These are phyloP conservation scores for Drosophila murphyi DNA, from an alignment of 1,140 invertebrate species.

Conservation along the genomic window DNA sequence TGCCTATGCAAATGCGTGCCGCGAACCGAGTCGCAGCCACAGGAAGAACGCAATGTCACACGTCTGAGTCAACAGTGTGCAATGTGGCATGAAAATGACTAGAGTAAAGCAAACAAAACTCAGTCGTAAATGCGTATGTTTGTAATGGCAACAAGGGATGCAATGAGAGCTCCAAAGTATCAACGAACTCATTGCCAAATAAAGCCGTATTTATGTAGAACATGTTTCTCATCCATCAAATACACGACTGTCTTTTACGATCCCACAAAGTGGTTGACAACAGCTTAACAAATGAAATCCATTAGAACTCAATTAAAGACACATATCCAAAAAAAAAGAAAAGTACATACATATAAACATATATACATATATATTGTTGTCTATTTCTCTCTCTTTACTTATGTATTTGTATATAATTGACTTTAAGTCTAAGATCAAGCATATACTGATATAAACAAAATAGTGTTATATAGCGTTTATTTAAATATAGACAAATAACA, in stretches of 20 bases:
- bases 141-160: conserved; percentile 13
- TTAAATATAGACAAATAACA: too few species aligned
- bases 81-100: conserved; percentile 57
- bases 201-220: conserved; percentile 35
- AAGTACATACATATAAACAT: background rate
- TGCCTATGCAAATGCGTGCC: conserved; percentile 65
- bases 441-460: too few species aligned
- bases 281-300: conserved; percentile 58
- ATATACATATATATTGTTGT: background rate
- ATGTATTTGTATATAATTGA: too few species aligned
- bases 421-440: too few species aligned
- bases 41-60: conserved; percentile 75
- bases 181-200: conserved; percentile 39
- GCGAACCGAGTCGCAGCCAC: conserved; percentile 45
- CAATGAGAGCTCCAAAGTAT: background rate
- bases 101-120: conserved; percentile 61
- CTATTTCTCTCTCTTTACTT: too few species aligned
- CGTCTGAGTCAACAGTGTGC: conserved; percentile 55
- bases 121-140: conserved; percentile 2
- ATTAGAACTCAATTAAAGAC: conserved; percentile 54
- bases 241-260: conserved; percentile 52
- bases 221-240: conserved; percentile 53
- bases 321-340: conserved; percentile 8
- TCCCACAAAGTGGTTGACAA: conserved; percentile 40
- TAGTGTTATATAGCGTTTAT: too few species aligned